Conservation (phyloP, 2,797 vertebrate species). For the Petrocephalus sullivani region DNA sequence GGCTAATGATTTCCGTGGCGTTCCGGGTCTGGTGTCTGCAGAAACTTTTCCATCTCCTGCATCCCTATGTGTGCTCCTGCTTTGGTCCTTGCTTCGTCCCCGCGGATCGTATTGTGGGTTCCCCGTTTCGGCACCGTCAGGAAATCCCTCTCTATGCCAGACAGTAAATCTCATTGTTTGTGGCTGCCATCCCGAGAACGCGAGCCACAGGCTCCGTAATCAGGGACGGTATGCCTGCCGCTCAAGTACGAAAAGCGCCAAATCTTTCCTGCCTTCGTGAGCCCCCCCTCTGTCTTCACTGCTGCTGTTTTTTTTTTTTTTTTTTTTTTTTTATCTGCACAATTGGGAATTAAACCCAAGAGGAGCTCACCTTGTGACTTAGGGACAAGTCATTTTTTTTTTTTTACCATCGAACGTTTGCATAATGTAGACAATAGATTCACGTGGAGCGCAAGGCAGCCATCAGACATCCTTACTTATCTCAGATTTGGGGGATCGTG, state of each 20-base stretch:
- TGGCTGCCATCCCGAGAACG: conserved; percentile 48
- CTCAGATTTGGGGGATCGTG: conserved; percentile 33
- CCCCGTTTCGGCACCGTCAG: conserved; percentile 44
- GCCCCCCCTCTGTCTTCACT: conserved; percentile 23
- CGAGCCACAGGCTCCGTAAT: conserved; percentile 52
- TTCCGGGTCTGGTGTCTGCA: conserved; percentile 33
- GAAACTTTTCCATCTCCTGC: background rate
- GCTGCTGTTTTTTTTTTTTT: background rate
- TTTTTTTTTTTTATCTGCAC: conserved; percentile 29
- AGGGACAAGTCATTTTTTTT: conserved; percentile 20
- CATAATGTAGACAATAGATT: conserved; percentile 43
- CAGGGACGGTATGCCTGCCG: conserved; percentile 35
- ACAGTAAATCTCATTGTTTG: conserved; percentile 52
- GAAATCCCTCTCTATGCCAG: conserved; percentile 31
- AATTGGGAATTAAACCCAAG: conserved; percentile 53
- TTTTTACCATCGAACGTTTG: conserved; percentile 29
- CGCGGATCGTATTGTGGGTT: conserved; percentile 8
- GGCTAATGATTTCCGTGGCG: conserved; percentile 60
- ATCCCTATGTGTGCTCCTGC: background rate
- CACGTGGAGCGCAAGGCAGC: conserved; percentile 34
- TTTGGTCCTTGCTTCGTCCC: background rate
- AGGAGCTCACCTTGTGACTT: conserved; percentile 25
- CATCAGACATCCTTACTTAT: conserved; percentile 56
- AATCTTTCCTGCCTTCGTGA: conserved; percentile 5
- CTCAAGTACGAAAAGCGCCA: background rate